These are phyloP conservation scores for Calliopum simillimum DNA, from an alignment of 2,888 invertebrate species.

Conservation along the genomic window DNA sequence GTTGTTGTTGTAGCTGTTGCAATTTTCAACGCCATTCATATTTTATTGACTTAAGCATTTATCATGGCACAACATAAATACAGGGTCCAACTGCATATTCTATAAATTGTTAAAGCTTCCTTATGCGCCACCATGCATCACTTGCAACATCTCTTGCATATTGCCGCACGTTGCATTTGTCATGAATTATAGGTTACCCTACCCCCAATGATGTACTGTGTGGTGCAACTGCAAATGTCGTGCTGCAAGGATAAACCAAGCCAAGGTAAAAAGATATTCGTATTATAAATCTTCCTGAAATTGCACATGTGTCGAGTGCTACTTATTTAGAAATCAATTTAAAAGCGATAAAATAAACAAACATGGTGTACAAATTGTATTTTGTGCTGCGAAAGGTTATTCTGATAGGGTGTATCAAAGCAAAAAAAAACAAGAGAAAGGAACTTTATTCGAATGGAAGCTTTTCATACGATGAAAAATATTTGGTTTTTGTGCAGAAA, in stretches of 20 bases:
- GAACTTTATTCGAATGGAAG: too few species aligned
- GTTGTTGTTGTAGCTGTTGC: not conserved
- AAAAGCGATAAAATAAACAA: slow-evolving; percentile 11
- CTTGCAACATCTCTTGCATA: not conserved
- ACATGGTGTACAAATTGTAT: not conserved
- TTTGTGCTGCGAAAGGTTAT: too few species aligned
- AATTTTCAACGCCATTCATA: slow-evolving; percentile 16
- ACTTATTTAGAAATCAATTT: not conserved
- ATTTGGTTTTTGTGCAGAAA: too few species aligned
- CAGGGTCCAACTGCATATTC: not conserved
- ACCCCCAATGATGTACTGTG: not conserved
- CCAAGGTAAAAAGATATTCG: too few species aligned
- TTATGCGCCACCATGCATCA: slow-evolving; percentile 8
- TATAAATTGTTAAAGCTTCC: not conserved
- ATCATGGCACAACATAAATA: not conserved
- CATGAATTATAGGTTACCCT: not conserved
- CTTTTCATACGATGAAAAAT: too few species aligned
- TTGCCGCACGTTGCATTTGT: not conserved
- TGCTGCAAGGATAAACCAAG: too few species aligned
- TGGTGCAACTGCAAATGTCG: too few species aligned
- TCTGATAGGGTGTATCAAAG: too few species aligned
- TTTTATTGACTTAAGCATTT: slow-evolving; percentile 16
- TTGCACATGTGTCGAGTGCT: slow-evolving; percentile 8
- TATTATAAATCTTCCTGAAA: not conserved
- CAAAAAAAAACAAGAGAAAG: too few species aligned